phyloP scores from a whole-genome alignment of 2,797 vertebrate species.

The Rhincodon typus region DNA sequence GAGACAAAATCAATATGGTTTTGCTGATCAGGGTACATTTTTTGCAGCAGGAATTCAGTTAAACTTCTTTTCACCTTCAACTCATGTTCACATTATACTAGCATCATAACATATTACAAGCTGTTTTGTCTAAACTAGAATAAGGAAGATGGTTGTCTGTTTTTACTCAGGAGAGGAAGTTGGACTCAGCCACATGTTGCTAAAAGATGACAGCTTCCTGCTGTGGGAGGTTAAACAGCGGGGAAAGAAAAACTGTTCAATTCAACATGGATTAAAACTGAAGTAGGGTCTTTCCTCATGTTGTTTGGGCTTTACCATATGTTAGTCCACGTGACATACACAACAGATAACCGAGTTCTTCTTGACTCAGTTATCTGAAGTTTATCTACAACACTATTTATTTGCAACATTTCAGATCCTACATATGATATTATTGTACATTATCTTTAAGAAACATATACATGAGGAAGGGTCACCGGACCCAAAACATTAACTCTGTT shows the following conservation, averaged over 20 bases:
- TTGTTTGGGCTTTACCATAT: no score
- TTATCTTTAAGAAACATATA: no score
- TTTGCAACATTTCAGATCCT: no score
- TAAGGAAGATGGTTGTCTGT: neutral
- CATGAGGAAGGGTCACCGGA: no score
- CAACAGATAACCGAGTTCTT: no score
- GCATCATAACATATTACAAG: neutral
- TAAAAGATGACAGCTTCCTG: neutral
- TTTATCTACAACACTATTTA: no score
- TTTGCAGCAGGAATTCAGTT: neutral
- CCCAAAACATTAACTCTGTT: no score
- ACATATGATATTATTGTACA: no score
- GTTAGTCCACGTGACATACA: no score
- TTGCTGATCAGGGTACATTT: neutral
- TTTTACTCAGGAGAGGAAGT: neutral
- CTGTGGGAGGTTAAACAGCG: neutral
- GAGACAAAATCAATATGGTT: neutral
- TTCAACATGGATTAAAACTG: neutral
- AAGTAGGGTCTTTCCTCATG: neutral
- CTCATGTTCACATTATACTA: neutral
- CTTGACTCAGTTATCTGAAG: no score
- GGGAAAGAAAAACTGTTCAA: neutral
- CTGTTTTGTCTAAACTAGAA: neutral
- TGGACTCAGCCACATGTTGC: neutral
- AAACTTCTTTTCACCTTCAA: neutral